Conservation (phyloP, 1,140 invertebrate species). For the Adelges cooleyi region DNA sequence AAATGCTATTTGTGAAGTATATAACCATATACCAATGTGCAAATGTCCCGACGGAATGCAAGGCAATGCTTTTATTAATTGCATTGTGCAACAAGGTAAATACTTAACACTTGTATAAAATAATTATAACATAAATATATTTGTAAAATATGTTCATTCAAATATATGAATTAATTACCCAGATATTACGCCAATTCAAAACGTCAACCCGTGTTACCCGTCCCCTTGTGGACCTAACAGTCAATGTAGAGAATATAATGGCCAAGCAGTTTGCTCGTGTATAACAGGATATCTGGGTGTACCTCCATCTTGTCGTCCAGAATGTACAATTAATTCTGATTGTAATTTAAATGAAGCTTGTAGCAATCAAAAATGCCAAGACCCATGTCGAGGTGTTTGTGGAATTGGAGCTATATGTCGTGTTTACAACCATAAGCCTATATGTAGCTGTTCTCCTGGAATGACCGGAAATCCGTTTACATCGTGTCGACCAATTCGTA, state of each 20-base stretch:
- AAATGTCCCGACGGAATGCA: conserved; percentile 51
- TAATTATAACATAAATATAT: conserved; percentile 27
- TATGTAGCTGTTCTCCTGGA: conserved; percentile 50
- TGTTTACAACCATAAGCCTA: conserved; percentile 52
- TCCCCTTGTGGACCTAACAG: conserved; percentile 59
- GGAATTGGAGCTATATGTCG: conserved; percentile 51
- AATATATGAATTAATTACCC: not conserved
- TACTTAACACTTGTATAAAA: not conserved
- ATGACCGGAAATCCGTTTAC: conserved; percentile 64
- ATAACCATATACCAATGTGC: conserved; percentile 60
- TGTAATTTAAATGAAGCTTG: conserved; percentile 50
- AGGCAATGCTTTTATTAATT: conserved; percentile 52
- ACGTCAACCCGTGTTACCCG: conserved; percentile 51
- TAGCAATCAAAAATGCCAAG: conserved; percentile 49
- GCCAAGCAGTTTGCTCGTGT: conserved; percentile 54
- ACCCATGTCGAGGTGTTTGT: conserved; percentile 55
- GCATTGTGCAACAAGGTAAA: conserved; percentile 41
- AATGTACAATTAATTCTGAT: conserved; percentile 53
- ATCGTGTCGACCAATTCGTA: conserved; percentile 47
- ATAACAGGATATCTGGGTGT: conserved; percentile 41
- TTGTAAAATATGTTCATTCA: not conserved
- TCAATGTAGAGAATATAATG: conserved; percentile 49
- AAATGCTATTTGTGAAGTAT: conserved; percentile 54
- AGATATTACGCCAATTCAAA: conserved; percentile 35
- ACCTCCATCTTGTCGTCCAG: conserved; percentile 48